Percentiles rank a stretch among this genome's conserved stretches.
Evolutionary conservation across 1,140 invertebrate species (phyloP).

Genomic region (Megathymus violae): DNA sequence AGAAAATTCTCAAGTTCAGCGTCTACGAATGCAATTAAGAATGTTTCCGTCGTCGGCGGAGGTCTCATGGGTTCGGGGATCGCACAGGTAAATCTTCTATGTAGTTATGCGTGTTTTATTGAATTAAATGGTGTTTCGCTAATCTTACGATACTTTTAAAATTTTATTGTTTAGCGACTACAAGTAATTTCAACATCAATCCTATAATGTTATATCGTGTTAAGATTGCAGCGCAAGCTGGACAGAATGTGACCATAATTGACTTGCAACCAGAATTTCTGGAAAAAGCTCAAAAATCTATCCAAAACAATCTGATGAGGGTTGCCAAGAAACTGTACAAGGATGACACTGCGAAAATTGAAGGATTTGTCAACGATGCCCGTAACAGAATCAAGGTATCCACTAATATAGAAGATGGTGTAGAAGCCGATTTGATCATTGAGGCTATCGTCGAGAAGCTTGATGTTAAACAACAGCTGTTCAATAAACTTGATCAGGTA

Average conservation of each 20-base stretch:
- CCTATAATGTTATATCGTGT: too few relatives aligned
- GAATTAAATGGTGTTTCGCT: too few relatives aligned
- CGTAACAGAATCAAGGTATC: conserved; percentile 84
- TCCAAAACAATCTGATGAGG: conserved; percentile 87
- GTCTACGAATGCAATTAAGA: conserved; percentile 85
- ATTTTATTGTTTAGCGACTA: too few relatives aligned
- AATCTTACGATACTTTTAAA: too few relatives aligned
- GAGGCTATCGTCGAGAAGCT: conserved; percentile 95
- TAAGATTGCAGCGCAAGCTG: conserved; percentile 91
- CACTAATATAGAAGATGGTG: conserved; percentile 68
- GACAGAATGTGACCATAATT: conserved; percentile 90
- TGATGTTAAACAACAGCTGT: conserved; percentile 90
- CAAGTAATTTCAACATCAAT: too few relatives aligned
- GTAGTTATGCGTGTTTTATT: too few relatives aligned
- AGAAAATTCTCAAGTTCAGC: conserved; percentile 67
- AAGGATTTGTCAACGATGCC: conserved; percentile 87
- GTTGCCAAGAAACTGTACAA: conserved; percentile 92
- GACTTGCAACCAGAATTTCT: conserved; percentile 89
- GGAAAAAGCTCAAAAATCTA: conserved; percentile 87
- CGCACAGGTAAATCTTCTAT: conserved; percentile 88
- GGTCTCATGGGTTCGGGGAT: conserved; percentile 94
- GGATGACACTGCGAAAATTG: conserved; percentile 84
- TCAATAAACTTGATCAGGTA: conserved; percentile 86
- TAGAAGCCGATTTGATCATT: conserved; percentile 88
- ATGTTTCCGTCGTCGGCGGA: conserved; percentile 92